phyloP scores from a whole-genome alignment of 2,113 vertebrate species.

The Pteronura brasiliensis region DNA sequence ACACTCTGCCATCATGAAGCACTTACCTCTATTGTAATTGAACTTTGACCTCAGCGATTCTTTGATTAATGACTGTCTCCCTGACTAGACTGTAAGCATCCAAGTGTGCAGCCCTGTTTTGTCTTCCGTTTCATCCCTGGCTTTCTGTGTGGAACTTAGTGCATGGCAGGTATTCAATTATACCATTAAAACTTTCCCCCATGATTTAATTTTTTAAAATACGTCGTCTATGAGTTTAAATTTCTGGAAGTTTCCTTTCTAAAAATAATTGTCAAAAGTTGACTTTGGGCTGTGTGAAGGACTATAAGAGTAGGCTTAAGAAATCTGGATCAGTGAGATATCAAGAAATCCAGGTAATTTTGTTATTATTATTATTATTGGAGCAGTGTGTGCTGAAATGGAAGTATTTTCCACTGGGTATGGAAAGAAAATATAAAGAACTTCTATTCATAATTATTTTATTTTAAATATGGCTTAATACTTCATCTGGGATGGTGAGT shows the following conservation, averaged over 20 bases:
- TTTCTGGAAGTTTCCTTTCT: slow-evolving; percentile 17
- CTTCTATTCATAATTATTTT: neutral
- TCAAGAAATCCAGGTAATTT: neutral
- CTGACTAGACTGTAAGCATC: neutral
- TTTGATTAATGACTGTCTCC: neutral
- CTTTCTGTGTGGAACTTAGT: neutral
- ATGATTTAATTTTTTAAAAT: neutral
- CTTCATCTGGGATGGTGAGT: neutral
- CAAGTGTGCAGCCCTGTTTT: neutral
- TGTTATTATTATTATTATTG: neutral
- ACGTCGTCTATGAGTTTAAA: neutral
- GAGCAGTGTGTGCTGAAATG: neutral
- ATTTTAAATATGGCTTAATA: slow-evolving; percentile 23
- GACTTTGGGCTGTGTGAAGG: neutral
- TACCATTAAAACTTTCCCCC: neutral
- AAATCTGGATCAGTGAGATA: neutral
- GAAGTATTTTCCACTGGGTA: neutral
- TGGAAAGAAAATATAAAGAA: neutral
- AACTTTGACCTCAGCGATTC: neutral
- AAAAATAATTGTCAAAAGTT: neutral
- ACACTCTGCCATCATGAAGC: neutral
- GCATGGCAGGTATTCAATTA: neutral
- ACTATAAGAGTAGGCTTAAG: neutral
- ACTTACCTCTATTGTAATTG: neutral
- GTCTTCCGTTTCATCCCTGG: neutral